These are phyloP conservation scores for Lepetodrilus schrolli DNA, from an alignment of 2,888 invertebrate species.

Conservation along the genomic window DNA sequence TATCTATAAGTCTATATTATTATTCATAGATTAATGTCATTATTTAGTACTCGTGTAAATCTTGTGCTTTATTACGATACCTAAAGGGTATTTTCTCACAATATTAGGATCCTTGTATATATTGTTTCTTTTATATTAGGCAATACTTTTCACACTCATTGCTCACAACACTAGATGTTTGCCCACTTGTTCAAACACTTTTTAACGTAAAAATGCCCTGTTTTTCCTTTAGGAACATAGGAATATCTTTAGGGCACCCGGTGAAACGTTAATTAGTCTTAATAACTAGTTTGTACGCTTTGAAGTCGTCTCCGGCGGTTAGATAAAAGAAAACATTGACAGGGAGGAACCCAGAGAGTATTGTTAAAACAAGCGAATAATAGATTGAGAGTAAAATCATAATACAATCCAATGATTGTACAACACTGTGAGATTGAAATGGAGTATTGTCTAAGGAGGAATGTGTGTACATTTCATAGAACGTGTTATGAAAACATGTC, in stretches of 20 bases:
- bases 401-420: constrained; percentile 24
- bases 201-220: not conserved
- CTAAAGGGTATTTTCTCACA: too few relatives aligned
- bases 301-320: not conserved
- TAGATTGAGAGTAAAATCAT: not conserved
- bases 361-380: constrained; percentile 21
- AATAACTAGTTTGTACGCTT: not conserved
- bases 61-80: too few relatives aligned
- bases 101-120: not conserved
- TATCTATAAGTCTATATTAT: not conserved
- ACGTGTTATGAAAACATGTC: constrained; percentile 18
- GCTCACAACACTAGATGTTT: constrained; percentile 7
- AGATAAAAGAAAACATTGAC: constrained; percentile 1
- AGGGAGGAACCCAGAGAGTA: not conserved
- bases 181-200: constrained; percentile 14
- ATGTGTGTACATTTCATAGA: constrained; percentile 6
- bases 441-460: not conserved
- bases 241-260: not conserved
- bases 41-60: not conserved
- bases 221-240: not conserved
- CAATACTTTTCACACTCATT: constrained; percentile 19
- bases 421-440: not conserved
- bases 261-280: not conserved
- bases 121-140: not conserved
- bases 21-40: not conserved